These are phyloP conservation scores for Montipora efflorescens DNA, from an alignment of 64 coral and sea anemone species.

Conservation along the genomic window DNA sequence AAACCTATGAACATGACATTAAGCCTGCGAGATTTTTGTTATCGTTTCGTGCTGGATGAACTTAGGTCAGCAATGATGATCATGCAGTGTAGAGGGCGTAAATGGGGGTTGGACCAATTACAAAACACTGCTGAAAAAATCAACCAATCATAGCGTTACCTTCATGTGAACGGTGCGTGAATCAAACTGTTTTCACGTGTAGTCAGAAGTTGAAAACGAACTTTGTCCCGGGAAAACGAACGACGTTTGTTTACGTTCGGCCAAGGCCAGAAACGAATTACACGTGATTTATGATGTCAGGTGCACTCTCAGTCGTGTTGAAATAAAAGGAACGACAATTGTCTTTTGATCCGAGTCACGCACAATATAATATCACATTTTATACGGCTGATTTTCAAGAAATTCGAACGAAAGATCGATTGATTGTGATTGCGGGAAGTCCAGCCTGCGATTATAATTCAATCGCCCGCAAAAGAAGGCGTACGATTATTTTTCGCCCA, in stretches of 20 bases:
- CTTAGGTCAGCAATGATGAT: slow-evolving; percentile 94
- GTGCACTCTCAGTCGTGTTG: background rate
- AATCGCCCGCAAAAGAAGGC: background rate
- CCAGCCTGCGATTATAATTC: background rate
- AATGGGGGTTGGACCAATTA: slow-evolving; percentile 89
- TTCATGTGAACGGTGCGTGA: slow-evolving; percentile 96
- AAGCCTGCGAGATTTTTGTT: slow-evolving; percentile 75
- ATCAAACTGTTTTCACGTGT: slow-evolving; percentile 84
- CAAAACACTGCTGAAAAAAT: slow-evolving; percentile 2
- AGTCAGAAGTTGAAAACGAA: slow-evolving; percentile 62
- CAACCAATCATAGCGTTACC: slow-evolving; percentile 82
- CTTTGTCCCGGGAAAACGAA: slow-evolving; percentile 64
- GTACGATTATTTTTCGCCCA: background rate
- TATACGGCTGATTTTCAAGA: background rate
- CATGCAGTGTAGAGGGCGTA: slow-evolving; percentile 91
- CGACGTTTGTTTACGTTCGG: slow-evolving; percentile 49
- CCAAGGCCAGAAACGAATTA: slow-evolving; percentile 38
- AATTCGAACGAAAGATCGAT: background rate
- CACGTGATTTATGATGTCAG: slow-evolving; percentile 18
- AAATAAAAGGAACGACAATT: background rate
- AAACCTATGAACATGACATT: slow-evolving; percentile 49
- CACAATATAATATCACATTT: background rate
- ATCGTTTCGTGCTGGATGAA: slow-evolving; percentile 83
- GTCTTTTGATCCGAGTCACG: background rate
- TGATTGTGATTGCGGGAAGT: background rate